These are phyloP conservation scores for Leptodactylus fuscus DNA, from an alignment of 2,113 vertebrate species.

Conservation along the genomic window DNA sequence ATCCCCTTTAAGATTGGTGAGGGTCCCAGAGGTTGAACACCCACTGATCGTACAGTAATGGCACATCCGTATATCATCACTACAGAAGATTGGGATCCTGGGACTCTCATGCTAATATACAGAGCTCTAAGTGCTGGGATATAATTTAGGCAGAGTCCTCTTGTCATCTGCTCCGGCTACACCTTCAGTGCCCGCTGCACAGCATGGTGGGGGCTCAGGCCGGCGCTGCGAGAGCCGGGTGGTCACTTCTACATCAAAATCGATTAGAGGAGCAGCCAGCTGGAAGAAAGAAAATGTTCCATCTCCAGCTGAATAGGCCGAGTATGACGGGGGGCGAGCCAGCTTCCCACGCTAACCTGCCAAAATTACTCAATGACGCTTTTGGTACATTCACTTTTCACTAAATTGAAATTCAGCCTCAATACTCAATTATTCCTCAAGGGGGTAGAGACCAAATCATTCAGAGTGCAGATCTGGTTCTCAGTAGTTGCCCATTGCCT, in stretches of 20 bases:
- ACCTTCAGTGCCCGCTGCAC: neutral
- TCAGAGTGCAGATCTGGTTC: neutral
- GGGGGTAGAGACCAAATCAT: slow-evolving; percentile 17
- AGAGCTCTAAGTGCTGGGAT: too few relatives aligned
- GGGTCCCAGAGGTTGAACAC: neutral
- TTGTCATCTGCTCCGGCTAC: neutral
- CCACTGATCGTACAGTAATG: neutral
- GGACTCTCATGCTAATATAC: too few relatives aligned
- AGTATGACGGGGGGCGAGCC: slow-evolving; percentile 23
- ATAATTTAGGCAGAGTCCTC: neutral
- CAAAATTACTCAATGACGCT: slow-evolving; percentile 50
- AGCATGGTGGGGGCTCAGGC: neutral
- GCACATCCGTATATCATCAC: neutral
- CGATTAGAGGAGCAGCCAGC: slow-evolving; percentile 25
- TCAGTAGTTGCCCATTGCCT: neutral
- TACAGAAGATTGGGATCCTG: too few relatives aligned
- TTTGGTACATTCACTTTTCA: slow-evolving; percentile 15
- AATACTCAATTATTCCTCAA: slow-evolving; percentile 39
- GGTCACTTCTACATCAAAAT: slow-evolving; percentile 27
- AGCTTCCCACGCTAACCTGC: slow-evolving; percentile 54
- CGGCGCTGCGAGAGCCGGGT: neutral
- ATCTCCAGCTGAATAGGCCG: slow-evolving; percentile 20
- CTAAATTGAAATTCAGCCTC: neutral
- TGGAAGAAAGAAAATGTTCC: slow-evolving; percentile 25
- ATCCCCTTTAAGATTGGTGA: too few relatives aligned